Evolutionary conservation across 2,888 invertebrate species (phyloP), one percentile per base, ranked within the genome.

Genomic region (Caenorhabditis panamensis): DNA sequence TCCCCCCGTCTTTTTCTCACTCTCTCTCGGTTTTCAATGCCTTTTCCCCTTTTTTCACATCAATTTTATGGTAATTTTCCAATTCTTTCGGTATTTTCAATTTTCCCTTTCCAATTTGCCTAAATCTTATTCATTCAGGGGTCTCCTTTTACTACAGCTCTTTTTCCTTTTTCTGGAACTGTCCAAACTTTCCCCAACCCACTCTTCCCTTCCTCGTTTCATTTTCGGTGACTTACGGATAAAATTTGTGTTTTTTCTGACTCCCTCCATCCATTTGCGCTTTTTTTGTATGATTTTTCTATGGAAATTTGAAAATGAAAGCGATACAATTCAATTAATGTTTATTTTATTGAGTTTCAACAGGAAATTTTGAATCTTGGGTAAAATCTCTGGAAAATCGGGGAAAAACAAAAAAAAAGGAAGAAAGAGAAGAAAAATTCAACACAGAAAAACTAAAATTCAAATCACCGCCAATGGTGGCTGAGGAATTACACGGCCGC

Each of bases 201-300:
- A 24, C 53, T 59, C 61, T 58, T 58, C n/a, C n/a, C n/a, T n/a
- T n/a, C n/a, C n/a, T n/a, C n/a, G n/a, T n/a, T n/a, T n/a, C n/a
- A n/a, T n/a, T 71, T 73, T 73, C 51, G 73, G 64, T 72, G 61
- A 63, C 56, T 71, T 72, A 73, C 73, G 73, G 73, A 66, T 73
- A 73, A 2, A 37, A 3, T 37, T 58, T 64, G 20, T 37, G 24
- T 41, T 64, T 28, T 28, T 51, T 8, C 47, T 16, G n/a, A 44
- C n/a, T n/a, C n/a, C n/a, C n/a, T n/a, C n/a, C n/a, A n/a, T n/a
- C n/a, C n/a, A n/a, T n/a, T n/a, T n/a, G n/a, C n/a, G n/a, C n/a
- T 72, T 62, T 73, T 58, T 71, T 71, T 62, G 47, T 68, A 58
- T 67, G 22, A 47, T 58, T 58, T 67, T 37, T 54, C 24, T 26